phyloP scores from a whole-genome alignment of 2,888 invertebrate species.

The Tenthredo notha region DNA sequence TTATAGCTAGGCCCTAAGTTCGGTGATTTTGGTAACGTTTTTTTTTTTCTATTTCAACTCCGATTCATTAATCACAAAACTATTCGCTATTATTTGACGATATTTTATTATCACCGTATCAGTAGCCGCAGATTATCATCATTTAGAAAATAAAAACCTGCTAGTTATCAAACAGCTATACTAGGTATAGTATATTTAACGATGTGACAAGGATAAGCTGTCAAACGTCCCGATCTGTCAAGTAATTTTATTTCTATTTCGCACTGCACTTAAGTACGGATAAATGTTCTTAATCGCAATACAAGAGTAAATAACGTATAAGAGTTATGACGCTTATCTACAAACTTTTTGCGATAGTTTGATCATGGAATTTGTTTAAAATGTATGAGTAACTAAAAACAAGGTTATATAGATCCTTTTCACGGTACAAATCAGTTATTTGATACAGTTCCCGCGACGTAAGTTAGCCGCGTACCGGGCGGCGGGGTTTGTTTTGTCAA shows the following conservation, averaged over 20 bases:
- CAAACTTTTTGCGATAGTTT: not conserved
- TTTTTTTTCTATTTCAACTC: too few species aligned
- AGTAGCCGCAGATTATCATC: constrained; percentile 19
- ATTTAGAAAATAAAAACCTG: constrained; percentile 14
- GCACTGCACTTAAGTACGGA: constrained; percentile 12
- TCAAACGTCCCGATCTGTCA: constrained; percentile 52
- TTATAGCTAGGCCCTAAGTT: not conserved
- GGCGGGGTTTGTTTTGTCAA: constrained; percentile 9
- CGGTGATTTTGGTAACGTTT: not conserved
- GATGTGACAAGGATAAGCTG: constrained; percentile 46
- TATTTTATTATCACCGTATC: not conserved
- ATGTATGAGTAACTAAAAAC: constrained; percentile 42
- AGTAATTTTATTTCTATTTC: not conserved
- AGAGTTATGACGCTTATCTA: not conserved
- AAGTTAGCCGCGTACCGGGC: constrained; percentile 13
- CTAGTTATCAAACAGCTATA: constrained; percentile 26
- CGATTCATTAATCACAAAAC: not conserved
- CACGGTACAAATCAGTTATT: not conserved
- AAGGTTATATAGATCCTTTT: constrained; percentile 64
- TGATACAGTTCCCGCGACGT: not conserved
- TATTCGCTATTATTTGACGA: not conserved
- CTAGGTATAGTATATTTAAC: constrained; percentile 35
- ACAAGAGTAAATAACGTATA: not conserved
- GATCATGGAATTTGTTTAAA: constrained; percentile 12
- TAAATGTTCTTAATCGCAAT: not conserved